Evolutionary conservation across 2,797 vertebrate genomes (phyloP).

Genomic region (Cyclopterus lumpus): DNA sequence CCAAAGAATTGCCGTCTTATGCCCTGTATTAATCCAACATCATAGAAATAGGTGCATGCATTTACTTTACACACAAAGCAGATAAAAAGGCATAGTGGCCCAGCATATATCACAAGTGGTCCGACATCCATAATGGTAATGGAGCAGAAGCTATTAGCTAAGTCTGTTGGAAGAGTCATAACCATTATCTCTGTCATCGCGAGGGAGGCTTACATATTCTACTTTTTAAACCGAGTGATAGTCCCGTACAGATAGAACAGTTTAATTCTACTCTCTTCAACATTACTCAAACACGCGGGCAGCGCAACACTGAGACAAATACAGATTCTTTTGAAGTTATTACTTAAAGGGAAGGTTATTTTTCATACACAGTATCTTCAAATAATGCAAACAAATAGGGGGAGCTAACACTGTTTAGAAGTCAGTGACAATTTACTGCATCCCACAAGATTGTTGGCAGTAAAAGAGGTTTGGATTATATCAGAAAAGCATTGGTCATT

Average conservation of each 20-base stretch:
- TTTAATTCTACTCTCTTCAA: constrained; percentile 8
- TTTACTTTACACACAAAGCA: constrained; percentile 44
- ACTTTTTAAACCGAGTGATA: constrained; percentile 22
- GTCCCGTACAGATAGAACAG: constrained; percentile 4
- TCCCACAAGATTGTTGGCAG: neutral
- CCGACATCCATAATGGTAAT: constrained; percentile 58
- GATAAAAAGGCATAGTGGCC: neutral
- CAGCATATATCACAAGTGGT: constrained; percentile 52
- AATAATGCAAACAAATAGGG: neutral
- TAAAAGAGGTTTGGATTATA: neutral
- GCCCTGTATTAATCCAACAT: constrained; percentile 58
- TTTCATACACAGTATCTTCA: constrained; percentile 4
- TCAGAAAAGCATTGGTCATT: neutral
- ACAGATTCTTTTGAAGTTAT: neutral
- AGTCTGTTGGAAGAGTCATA: constrained; percentile 52
- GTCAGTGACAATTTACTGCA: neutral
- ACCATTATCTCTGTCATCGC: constrained; percentile 43
- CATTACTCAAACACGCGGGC: neutral
- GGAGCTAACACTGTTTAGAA: neutral
- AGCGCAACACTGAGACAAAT: neutral
- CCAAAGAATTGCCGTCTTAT: constrained; percentile 47
- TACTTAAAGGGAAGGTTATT: neutral
- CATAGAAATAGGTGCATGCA: constrained; percentile 37
- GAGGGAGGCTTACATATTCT: constrained; percentile 33
- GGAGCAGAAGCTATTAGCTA: constrained; percentile 51